Conservation (phyloP, 2,113 vertebrate genomes). For the Corythornis vintsioides region DNA sequence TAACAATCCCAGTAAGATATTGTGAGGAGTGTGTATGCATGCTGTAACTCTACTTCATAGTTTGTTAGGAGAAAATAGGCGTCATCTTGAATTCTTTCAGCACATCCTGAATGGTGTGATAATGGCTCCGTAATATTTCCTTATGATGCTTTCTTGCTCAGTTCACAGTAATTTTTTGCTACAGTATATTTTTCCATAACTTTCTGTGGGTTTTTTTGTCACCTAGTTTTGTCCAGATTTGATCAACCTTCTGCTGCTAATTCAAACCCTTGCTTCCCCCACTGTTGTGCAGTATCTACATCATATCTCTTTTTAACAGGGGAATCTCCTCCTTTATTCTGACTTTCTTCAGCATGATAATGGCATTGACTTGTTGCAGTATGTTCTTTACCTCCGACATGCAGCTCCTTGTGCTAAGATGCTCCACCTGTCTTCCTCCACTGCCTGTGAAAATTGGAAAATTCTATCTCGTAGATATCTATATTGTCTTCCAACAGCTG, state of each 20-base stretch:
- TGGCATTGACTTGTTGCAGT: slow-evolving; percentile 26
- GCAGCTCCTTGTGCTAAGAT: slow-evolving; percentile 17
- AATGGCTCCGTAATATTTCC: background rate
- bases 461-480: slow-evolving; percentile 31
- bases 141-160: background rate
- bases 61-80: background rate
- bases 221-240: background rate
- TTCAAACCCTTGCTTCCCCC: background rate
- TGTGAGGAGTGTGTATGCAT: accelerated
- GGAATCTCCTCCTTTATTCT: slow-evolving; percentile 18
- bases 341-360: background rate
- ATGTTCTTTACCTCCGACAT: background rate
- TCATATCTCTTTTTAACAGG: slow-evolving; percentile 6
- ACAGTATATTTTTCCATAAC: background rate
- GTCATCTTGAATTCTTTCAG: background rate
- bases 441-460: background rate
- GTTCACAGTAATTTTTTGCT: background rate
- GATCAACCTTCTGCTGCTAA: background rate
- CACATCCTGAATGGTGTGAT: background rate
- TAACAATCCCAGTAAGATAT: background rate
- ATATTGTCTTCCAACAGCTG: slow-evolving; percentile 6
- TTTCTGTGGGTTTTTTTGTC: background rate
- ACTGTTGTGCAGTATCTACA: background rate
- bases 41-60: background rate
- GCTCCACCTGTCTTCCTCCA: background rate